Evolutionary conservation across 1,140 invertebrate genomes (phyloP).

Genomic region (Sitobion miscanthi): DNA sequence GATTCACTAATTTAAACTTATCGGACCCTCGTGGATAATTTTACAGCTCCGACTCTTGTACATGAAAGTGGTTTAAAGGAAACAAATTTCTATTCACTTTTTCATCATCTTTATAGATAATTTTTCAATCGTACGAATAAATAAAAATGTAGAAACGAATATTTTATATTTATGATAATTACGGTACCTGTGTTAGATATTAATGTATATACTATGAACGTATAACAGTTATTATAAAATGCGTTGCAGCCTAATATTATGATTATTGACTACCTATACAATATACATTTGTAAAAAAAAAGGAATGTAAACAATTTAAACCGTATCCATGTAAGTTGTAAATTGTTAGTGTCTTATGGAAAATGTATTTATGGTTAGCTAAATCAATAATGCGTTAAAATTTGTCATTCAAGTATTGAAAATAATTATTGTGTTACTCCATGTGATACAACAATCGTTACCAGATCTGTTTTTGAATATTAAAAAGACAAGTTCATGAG

Average conservation of each 20-base stretch:
- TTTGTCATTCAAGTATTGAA: neutral
- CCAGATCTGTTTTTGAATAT: neutral
- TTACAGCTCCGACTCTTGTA: neutral
- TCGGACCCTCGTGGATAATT: constrained; percentile 32
- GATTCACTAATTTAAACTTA: constrained; percentile 41
- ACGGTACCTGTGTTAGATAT: too few relatives aligned
- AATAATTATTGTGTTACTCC: neutral
- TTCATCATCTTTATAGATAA: neutral
- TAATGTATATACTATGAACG: neutral
- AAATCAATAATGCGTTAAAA: neutral
- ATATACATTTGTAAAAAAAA: too few relatives aligned
- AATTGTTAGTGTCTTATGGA: neutral
- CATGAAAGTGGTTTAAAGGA: neutral
- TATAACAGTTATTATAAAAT: neutral
- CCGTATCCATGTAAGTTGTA: neutral
- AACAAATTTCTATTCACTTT: neutral
- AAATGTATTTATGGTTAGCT: neutral
- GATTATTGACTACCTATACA: neutral
- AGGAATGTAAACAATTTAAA: too few relatives aligned
- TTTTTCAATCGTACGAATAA: neutral
- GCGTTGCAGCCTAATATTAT: neutral
- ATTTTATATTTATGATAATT: neutral
- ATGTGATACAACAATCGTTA: neutral
- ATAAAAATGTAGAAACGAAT: neutral
- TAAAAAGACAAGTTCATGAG: neutral